Base-by-base conservation (phyloP, 2,888 invertebrate genomes). In the Torymus aiolomorphi region DNA sequence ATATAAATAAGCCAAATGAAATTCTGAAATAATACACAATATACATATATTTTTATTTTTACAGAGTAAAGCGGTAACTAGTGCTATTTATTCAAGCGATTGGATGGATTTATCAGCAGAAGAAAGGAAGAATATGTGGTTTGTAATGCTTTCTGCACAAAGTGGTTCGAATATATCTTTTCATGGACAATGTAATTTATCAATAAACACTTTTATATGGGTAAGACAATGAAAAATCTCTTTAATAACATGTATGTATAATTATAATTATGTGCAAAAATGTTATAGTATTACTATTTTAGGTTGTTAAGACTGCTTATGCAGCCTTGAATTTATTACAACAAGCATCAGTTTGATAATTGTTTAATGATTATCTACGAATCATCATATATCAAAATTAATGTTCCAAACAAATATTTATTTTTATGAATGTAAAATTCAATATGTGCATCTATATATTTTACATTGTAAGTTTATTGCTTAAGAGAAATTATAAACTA, bases 231-330 rank as follows among this genome's bases (percentile, higher is more conserved):
- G 24, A 65, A 18, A 52, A 14, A 13, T 54, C 56, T 49, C 49
- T 1, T n/a, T 13, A 31, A 4, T 14, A 12, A 14, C 2, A 24
- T 42, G 18, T 52, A 11, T 51, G 13, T 16, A 3, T 24, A 24
- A 2, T 3, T 24, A 24, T 24, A 24, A 24, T 24, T 24, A 24
- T 24, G 24, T 24, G 24, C 2, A 24, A 24, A 24, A 24, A 24
- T 24, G 2, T 16, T 14, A 56, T 57, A 24, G 10, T 10, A 52
- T 12, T 12, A 42, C 61, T 76, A 52, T 52, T 76, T 18, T n/a
- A 82, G 82, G 75, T 82, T 4, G 63, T 80, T 14, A 82, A 82
- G 59, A 67, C 80, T 4, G 80, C 80, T 2, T 82, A 82, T 57
- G 63, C 71, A 4, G 80, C 74, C 3, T 82, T 77, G 0, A 82